Percentiles rank a stretch among this genome's conserved stretches.
phyloP scores from a whole-genome alignment of 2,797 vertebrate genomes.

The Sebastes flavidus region DNA sequence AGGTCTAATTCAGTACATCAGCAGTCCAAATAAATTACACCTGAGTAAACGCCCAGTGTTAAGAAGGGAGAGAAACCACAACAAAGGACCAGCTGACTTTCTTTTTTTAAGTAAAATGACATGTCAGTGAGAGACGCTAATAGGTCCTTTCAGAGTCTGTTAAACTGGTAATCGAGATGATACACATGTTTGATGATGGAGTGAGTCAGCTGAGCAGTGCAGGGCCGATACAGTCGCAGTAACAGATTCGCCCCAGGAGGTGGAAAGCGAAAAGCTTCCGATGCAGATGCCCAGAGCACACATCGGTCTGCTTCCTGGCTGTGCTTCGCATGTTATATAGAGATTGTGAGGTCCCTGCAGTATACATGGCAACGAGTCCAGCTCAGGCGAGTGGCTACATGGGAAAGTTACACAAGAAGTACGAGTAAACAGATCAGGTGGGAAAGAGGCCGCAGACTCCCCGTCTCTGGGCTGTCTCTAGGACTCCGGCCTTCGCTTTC shows the following conservation, averaged over 20 bases:
- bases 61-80: conserved; percentile 16
- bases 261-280: not conserved
- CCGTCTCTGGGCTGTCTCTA: conserved; percentile 51
- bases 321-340: not conserved
- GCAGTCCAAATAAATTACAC: conserved; percentile 61
- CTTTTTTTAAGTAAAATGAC: conserved; percentile 4
- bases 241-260: conserved; percentile 30
- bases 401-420: conserved; percentile 71
- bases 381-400: conserved; percentile 40
- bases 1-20: conserved; percentile 52
- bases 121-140: conserved; percentile 4
- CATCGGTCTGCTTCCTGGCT: not conserved
- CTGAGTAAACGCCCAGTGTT: conserved; percentile 59
- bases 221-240: conserved; percentile 30
- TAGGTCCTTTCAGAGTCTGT: not conserved
- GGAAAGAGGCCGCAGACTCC: conserved; percentile 38
- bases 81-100: not conserved
- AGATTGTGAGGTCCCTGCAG: conserved; percentile 17
- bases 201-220: conserved; percentile 30
- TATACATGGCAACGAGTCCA: conserved; percentile 52
- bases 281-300: not conserved
- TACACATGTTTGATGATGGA: not conserved
- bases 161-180: conserved; percentile 9
- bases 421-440: conserved; percentile 64
- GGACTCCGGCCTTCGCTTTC: conserved; percentile 27